Evolutionary conservation across 2,888 invertebrate species (phyloP), one percentile per base, ranked within the genome.

Genomic region (Phortica okadai): DNA sequence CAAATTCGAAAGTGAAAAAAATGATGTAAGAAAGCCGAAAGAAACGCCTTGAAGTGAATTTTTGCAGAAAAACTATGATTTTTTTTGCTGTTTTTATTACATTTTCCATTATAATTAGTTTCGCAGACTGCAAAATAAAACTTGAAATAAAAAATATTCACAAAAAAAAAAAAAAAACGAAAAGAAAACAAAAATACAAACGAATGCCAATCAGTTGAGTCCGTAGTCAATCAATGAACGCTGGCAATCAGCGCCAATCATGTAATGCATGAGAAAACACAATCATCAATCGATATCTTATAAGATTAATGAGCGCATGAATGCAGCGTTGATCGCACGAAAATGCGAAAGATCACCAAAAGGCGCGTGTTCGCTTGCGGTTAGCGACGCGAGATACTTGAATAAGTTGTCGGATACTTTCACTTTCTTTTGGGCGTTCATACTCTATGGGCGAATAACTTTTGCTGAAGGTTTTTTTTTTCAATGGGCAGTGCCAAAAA

Each of bases 301-400:
- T 54, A 70, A 70, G 70, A 70, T 70, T 70, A 70, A 70, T 70
- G 70, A 70, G 54, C 70, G 21, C 11, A 70, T 70, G 54, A 70
- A 50, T 70, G 70, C 41, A 70, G 54, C n/a, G 44, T 44, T 45
- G 45, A 45, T 44, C n/a, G n/a, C n/a, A 8, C 44, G 62, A 67
- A 54, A 54, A 33, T 16, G 25, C 69, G 11, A 70, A 70, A 70
- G 70, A 50, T 54, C n/a, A 44, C 45, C 2, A 62, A 62, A 45
- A n/a, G 44, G 45, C 44, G 44, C 45, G 10, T 62, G 21, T 62
- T 25, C 50, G 6, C 42, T 41, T 66, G 66, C 66, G 66, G 66
- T 66, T 42, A 66, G 44, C 42, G 42, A 41, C 42, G 14, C 59
- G 16, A 59, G 14, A 33, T 66, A 41, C 66, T n/a, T 14, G 56